Evolutionary conservation across 2,888 invertebrate genomes (phyloP).

Genomic region (Pristionchus japonicus): DNA sequence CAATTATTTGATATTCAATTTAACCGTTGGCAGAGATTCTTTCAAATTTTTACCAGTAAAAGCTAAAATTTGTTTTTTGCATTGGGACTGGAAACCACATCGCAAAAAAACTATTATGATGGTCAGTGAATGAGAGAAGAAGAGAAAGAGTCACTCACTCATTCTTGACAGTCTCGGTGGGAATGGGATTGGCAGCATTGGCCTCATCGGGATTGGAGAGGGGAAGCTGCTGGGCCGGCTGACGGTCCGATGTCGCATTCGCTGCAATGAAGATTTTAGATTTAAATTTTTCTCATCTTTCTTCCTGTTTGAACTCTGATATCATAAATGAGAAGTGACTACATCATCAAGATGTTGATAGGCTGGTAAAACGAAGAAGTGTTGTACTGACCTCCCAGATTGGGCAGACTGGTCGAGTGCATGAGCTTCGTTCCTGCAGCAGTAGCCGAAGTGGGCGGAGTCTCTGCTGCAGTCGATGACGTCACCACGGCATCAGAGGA

Average conservation of each 20-base stretch:
- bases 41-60: too few species aligned
- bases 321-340: too few species aligned
- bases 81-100: too few species aligned
- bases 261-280: conserved; percentile 16
- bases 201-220: not conserved
- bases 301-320: too few species aligned
- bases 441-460: not conserved
- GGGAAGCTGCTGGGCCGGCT: conserved; percentile 37
- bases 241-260: conserved; percentile 38
- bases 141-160: too few species aligned
- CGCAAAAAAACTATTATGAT: too few species aligned
- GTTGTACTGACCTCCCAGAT: conserved; percentile 38
- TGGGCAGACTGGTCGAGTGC: conserved; percentile 15
- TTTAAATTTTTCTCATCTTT: too few species aligned
- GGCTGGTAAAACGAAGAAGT: not conserved
- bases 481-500: conserved; percentile 41
- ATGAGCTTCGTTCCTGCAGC: not conserved
- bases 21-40: too few species aligned
- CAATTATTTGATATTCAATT: too few species aligned
- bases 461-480: conserved; percentile 28
- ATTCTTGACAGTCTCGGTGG: conserved; percentile 3
- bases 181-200: conserved; percentile 40
- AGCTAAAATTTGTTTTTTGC: too few species aligned
- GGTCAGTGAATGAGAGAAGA: too few species aligned
- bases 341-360: too few species aligned